These are phyloP conservation scores for Dusona sp. DNA, from an alignment of 2,888 invertebrate genomes.

Conservation along the genomic window DNA sequence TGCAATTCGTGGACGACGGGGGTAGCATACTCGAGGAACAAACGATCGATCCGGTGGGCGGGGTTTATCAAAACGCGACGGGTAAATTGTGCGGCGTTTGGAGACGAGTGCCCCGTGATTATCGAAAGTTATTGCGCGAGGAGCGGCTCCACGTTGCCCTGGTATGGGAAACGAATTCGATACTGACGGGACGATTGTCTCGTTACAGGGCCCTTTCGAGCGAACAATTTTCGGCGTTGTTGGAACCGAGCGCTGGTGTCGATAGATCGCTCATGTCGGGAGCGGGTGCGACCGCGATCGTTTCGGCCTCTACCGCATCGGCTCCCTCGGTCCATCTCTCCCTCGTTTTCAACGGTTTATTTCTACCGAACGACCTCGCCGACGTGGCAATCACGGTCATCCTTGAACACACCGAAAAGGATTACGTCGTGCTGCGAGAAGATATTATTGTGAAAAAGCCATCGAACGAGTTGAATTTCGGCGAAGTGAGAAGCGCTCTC, in stretches of 20 bases:
- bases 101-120: conserved; percentile 94
- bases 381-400: conserved; percentile 90
- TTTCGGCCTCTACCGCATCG: conserved; percentile 92
- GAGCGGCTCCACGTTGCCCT: conserved; percentile 92
- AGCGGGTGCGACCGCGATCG: conserved; percentile 93
- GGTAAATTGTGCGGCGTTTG: conserved; percentile 96
- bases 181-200: conserved; percentile 89
- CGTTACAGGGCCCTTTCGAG: conserved; percentile 92
- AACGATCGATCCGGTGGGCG: conserved; percentile 87
- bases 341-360: conserved; percentile 93
- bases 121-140: conserved; percentile 91
- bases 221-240: conserved; percentile 92
- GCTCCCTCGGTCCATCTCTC: conserved; percentile 93
- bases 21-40: conserved; percentile 94
- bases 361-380: conserved; percentile 87
- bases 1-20: conserved; percentile 92
- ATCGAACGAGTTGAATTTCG: conserved; percentile 90
- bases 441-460: conserved; percentile 89
- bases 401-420: conserved; percentile 90
- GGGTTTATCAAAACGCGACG: conserved; percentile 93
- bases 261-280: conserved; percentile 87
- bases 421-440: conserved; percentile 91
- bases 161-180: conserved; percentile 87
- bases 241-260: conserved; percentile 88
- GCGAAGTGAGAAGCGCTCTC: conserved; percentile 92